These are phyloP conservation scores for Variabilichromis moorii DNA, from an alignment of 2,113 vertebrate species.

Conservation along the genomic window DNA sequence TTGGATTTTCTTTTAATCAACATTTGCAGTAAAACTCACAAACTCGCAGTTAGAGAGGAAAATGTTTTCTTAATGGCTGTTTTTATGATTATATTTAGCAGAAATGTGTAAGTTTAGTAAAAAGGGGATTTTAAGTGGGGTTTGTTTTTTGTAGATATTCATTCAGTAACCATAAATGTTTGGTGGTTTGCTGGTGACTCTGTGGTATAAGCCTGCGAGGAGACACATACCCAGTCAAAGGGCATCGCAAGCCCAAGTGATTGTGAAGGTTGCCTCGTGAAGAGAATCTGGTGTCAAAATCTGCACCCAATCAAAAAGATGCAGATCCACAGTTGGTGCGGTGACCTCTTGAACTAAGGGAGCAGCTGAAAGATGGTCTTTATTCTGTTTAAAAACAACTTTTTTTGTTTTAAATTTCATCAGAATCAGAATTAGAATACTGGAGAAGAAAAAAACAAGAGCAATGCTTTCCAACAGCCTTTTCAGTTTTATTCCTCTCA, in stretches of 20 bases:
- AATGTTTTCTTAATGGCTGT: not conserved
- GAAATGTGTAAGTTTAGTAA: not conserved
- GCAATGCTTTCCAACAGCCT: not conserved
- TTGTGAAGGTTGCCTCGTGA: accelerated
- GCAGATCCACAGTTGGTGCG: not conserved
- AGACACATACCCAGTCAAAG: not conserved
- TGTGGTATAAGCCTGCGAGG: not conserved
- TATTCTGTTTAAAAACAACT: not conserved
- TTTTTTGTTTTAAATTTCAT: not conserved
- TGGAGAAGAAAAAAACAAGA: not conserved
- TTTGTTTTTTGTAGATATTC: not conserved
- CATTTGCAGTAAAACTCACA: not conserved
- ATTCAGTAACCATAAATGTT: not conserved
- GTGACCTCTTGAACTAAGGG: not conserved
- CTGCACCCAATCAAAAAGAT: not conserved
- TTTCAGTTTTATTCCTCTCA: not conserved
- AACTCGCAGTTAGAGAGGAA: accelerated
- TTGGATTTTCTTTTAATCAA: not conserved
- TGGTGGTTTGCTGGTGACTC: not conserved
- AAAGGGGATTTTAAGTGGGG: not conserved
- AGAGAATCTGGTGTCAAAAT: not conserved
- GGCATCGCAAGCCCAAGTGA: not conserved
- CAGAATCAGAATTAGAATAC: not conserved
- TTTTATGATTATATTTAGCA: not conserved
- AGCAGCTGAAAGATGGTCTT: not conserved